phyloP scores from a whole-genome alignment of 1,140 invertebrate genomes.

The Chlorops oryzae region DNA sequence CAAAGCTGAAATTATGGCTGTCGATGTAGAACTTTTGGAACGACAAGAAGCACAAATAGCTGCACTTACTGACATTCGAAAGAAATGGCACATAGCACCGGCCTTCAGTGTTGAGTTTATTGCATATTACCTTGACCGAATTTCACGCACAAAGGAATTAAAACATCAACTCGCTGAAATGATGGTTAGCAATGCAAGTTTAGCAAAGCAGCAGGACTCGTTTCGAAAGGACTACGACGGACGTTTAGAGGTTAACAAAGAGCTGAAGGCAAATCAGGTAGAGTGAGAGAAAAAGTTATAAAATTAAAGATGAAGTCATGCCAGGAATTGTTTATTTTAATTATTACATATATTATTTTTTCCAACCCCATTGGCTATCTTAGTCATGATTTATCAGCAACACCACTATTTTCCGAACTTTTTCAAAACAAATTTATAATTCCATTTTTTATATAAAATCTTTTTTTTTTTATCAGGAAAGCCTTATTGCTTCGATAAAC shows the following conservation, averaged over 20 bases:
- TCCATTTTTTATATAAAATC: no score
- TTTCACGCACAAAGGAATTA: constrained; percentile 69
- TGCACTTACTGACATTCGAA: constrained; percentile 73
- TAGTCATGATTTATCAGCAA: no score
- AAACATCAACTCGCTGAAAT: constrained; percentile 69
- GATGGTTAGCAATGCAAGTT: constrained; percentile 64
- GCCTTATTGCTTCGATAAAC: constrained; percentile 51
- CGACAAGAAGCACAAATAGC: constrained; percentile 74
- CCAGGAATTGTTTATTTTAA: neutral
- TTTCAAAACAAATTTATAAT: no score
- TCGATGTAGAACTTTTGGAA: constrained; percentile 71
- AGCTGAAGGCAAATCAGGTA: constrained; percentile 22
- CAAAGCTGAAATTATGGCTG: constrained; percentile 87
- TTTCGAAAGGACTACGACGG: constrained; percentile 72
- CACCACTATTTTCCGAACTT: no score
- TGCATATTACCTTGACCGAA: constrained; percentile 85
- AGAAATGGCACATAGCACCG: constrained; percentile 90
- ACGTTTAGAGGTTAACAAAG: constrained; percentile 49
- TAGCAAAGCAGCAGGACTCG: constrained; percentile 65
- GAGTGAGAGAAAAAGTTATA: neutral
- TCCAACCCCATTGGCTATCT: no score
- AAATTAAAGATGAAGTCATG: neutral
- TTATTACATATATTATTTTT: neutral
- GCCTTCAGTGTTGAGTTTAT: constrained; percentile 91
- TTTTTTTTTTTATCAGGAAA: constrained; percentile 8